These are phyloP conservation scores for Myiothlypis coronata DNA, from an alignment of 2,797 vertebrate species.

Conservation along the genomic window DNA sequence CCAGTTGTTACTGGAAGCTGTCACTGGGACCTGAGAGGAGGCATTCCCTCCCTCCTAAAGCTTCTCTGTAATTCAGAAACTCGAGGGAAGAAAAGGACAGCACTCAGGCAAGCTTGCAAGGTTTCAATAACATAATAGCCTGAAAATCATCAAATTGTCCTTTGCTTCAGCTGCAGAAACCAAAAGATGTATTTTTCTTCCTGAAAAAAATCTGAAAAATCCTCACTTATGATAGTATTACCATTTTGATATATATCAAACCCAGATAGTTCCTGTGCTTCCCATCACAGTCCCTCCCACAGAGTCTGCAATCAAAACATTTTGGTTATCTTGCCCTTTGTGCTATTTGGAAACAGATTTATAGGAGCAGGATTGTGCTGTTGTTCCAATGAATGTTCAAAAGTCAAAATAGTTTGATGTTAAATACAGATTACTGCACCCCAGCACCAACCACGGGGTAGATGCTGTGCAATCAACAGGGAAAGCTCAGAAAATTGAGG, in stretches of 20 bases:
- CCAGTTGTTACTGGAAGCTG: neutral
- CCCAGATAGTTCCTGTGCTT: neutral
- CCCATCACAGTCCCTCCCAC: neutral
- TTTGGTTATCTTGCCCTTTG: neutral
- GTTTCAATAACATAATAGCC: neutral
- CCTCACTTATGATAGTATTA: neutral
- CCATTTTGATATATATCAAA: neutral
- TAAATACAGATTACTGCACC: neutral
- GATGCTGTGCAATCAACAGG: neutral
- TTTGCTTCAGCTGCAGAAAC: neutral
- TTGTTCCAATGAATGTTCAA: neutral
- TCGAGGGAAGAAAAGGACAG: neutral
- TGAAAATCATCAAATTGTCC: neutral
- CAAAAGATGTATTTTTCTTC: neutral
- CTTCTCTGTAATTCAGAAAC: neutral
- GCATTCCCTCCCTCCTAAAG: neutral
- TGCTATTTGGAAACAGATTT: neutral
- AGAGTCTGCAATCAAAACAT: neutral
- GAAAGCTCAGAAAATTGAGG: neutral
- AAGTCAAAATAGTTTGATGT: neutral
- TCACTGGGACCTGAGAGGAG: neutral
- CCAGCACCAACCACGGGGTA: neutral
- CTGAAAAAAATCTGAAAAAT: neutral
- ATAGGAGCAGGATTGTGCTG: neutral
- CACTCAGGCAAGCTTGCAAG: neutral